These are phyloP conservation scores for Cotesia chilonis DNA, from an alignment of 1,140 invertebrate genomes.

Conservation along the genomic window DNA sequence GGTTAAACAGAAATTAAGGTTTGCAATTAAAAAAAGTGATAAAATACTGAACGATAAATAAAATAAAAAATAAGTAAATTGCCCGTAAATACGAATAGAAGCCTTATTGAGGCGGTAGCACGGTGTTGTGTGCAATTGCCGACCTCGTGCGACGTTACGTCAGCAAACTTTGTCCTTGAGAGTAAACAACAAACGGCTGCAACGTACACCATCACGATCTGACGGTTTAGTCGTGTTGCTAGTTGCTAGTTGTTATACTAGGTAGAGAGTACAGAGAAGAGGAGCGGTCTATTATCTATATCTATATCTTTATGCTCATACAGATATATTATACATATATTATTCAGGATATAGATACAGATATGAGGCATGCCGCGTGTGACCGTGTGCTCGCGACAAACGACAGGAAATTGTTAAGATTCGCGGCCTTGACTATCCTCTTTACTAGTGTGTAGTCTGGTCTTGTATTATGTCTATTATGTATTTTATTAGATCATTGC, in stretches of 20 bases:
- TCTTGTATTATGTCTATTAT: too few relatives aligned
- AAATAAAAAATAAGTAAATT: background rate
- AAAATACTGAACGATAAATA: background rate
- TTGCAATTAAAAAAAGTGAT: background rate
- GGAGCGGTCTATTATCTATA: background rate
- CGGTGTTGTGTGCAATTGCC: conserved; percentile 13
- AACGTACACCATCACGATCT: conserved; percentile 1
- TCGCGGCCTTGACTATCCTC: conserved; percentile 37
- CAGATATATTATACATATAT: too few relatives aligned
- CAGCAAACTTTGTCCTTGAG: conserved; percentile 30
- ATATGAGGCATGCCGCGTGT: conserved; percentile 5
- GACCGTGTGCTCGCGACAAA: conserved; percentile 24
- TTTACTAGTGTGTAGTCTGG: background rate
- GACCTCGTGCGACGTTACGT: conserved; percentile 26
- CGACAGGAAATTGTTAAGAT: conserved; percentile 38
- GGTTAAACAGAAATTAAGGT: too few relatives aligned
- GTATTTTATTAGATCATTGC: too few relatives aligned
- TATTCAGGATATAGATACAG: too few relatives aligned
- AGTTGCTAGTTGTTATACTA: too few relatives aligned
- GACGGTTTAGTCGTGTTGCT: too few relatives aligned
- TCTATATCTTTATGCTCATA: too few relatives aligned
- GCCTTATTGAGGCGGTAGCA: background rate
- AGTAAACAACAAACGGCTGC: background rate
- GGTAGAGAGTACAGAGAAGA: background rate
- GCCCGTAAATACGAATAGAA: conserved; percentile 2